Evolutionary conservation across 1,140 invertebrate genomes (phyloP).

Genomic region (Manduca sexta): DNA sequence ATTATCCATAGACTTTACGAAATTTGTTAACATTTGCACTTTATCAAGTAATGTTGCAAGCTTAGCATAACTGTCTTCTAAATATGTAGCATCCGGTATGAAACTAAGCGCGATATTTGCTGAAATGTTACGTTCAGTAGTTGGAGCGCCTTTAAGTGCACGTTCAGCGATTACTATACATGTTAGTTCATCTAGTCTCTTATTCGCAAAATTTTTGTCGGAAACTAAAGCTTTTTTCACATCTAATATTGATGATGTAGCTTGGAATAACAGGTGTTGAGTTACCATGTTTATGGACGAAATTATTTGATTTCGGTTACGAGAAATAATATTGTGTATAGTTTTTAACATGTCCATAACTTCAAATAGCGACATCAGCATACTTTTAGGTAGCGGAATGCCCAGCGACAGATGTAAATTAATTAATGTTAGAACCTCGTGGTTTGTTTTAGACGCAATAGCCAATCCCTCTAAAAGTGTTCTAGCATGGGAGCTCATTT

Average conservation of each 20-base stretch:
- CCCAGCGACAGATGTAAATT: conserved; percentile 86
- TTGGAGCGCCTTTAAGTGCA: conserved; percentile 80
- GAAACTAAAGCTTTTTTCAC: conserved; percentile 67
- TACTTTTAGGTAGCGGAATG: conserved; percentile 85
- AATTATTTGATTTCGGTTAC: conserved; percentile 75
- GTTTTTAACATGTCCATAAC: conserved; percentile 88
- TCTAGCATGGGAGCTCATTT: conserved; percentile 77
- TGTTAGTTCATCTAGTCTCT: conserved; percentile 76
- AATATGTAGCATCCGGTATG: conserved; percentile 73
- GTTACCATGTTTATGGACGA: conserved; percentile 79
- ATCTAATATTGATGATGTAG: conserved; percentile 73
- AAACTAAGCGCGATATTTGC: conserved; percentile 80
- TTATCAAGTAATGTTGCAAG: conserved; percentile 75
- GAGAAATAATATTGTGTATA: conserved; percentile 78
- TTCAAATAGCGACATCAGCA: conserved; percentile 84
- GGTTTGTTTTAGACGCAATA: conserved; percentile 76
- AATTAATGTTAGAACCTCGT: conserved; percentile 80
- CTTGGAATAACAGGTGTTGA: conserved; percentile 81
- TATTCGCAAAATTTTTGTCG: conserved; percentile 68
- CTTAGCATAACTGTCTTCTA: conserved; percentile 71
- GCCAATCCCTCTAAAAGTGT: conserved; percentile 80
- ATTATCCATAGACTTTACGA: conserved; percentile 74
- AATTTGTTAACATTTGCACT: conserved; percentile 77
- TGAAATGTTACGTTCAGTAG: conserved; percentile 77
- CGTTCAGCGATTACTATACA: conserved; percentile 83